Evolutionary conservation across 1,140 invertebrate genomes (phyloP), one percentile per base, ranked within the genome.

Genomic region (Lethrus apterus): DNA sequence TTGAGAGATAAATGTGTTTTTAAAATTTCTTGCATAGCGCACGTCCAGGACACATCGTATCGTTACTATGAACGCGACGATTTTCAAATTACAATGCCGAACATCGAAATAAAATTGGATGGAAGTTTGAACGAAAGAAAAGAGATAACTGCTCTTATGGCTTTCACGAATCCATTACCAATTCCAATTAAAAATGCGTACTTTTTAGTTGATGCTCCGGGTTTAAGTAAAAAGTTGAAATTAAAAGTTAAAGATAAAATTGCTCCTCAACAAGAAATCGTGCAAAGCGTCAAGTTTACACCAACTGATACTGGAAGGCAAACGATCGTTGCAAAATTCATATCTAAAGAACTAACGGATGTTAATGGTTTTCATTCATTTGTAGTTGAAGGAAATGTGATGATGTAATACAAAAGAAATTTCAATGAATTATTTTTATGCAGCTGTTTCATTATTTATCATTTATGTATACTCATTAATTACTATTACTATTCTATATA

Each of bases 51-150:
- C 32, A 92, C 81, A 1, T 79, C 87, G 33, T 93, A 81, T 59
- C 87, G 92, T 58, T 93, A 89, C 60, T 89, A 86, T 57, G 87
- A 86, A 0, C 84, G 90, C 68, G 88, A 92, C 58, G 88, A 93
- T 66, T 92, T 93, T 59, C 75, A 88, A 50, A 82, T 93, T 2
- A 71, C 86, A 14, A 93, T 92, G 58, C 90, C 90, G 0, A 87
- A 92, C 59, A 88, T 94, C 24, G 82, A 84, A 64, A 84, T 94
- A 45, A 74, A 75, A 55, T 60, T 78, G 9, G 68, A 77, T 58
- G 75, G 73, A 0, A 75, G 77, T 11, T 76, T 86, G 1, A 59
- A 76, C 0, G 76, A 82, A 5, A 77, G 75, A 3, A 65, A 81
- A 56, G 72, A 78, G 47, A 71, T 87, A 14, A 74, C 73, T 23